Conservation (phyloP, 2,797 vertebrate species). For the Molossus alvarezi region DNA sequence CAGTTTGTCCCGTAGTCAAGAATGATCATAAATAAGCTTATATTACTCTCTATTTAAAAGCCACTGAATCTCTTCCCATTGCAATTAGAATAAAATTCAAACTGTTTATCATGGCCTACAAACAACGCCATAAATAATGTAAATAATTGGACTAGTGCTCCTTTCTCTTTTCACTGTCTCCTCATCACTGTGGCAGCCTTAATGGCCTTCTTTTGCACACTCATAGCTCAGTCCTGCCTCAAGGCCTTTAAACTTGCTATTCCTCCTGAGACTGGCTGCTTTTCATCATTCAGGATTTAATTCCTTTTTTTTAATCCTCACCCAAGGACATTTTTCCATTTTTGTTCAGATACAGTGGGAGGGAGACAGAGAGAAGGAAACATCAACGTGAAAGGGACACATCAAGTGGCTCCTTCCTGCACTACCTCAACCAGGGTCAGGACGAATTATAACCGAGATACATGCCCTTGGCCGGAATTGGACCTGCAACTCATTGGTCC, state of each 20-base stretch:
- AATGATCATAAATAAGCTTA: not conserved
- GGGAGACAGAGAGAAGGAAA: no score
- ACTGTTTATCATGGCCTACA: not conserved
- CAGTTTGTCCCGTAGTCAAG: not conserved
- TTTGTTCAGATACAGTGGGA: no score
- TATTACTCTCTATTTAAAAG: not conserved
- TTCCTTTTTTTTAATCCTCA: not conserved
- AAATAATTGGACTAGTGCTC: not conserved
- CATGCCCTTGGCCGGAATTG: no score
- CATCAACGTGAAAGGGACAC: no score
- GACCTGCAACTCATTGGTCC: no score
- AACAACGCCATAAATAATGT: not conserved
- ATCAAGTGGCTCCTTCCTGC: no score
- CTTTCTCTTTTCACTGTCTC: not conserved
- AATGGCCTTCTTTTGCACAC: not conserved
- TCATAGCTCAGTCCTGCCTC: not conserved
- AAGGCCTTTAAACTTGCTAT: not conserved
- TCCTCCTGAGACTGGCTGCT: not conserved
- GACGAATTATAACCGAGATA: no score
- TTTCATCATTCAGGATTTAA: not conserved
- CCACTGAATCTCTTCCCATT: not conserved
- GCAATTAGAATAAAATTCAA: not conserved
- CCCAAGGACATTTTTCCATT: no score
- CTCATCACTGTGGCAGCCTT: not conserved
- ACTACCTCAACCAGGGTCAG: no score